Percentiles rank a stretch among this genome's conserved stretches.
phyloP scores from a whole-genome alignment of 2,113 vertebrate species.

The Vulpes lagopus region DNA sequence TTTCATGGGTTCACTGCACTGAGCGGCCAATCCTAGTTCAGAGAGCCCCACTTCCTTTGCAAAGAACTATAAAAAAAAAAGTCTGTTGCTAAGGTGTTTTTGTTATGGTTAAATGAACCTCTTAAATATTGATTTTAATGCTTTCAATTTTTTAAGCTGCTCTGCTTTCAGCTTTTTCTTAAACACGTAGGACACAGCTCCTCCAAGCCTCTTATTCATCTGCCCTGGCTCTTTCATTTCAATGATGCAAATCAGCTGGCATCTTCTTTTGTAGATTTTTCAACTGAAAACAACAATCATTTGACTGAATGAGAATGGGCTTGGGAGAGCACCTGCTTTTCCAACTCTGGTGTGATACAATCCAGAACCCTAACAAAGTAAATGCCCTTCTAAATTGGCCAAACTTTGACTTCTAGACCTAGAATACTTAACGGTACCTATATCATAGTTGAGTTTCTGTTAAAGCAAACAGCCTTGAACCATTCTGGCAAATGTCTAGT shows the following conservation, averaged over 20 bases:
- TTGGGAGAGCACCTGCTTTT: slow-evolving; percentile 14
- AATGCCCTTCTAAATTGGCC: neutral
- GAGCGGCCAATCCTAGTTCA: slow-evolving; percentile 66
- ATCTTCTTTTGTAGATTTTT: neutral
- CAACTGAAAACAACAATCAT: slow-evolving; percentile 2
- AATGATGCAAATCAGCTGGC: slow-evolving; percentile 48
- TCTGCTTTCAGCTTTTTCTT: slow-evolving; percentile 50
- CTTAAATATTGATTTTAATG: slow-evolving; percentile 82
- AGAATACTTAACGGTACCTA: neutral
- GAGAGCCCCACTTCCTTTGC: slow-evolving; percentile 29
- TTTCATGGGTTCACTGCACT: slow-evolving; percentile 67
- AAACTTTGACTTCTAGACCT: neutral
- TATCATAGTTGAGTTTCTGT: neutral
- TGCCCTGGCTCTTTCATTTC: slow-evolving; percentile 59
- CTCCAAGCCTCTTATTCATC: slow-evolving; percentile 48
- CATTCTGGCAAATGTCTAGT: neutral
- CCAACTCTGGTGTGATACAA: neutral
- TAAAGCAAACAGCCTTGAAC: neutral
- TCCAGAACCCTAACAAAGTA: neutral
- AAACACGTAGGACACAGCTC: slow-evolving; percentile 40
- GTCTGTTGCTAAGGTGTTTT: slow-evolving; percentile 81
- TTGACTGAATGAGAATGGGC: neutral
- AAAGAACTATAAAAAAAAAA: slow-evolving; percentile 50
- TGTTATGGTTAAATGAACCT: slow-evolving; percentile 80
- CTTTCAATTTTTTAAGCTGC: slow-evolving; percentile 78